These are phyloP conservation scores for Zaprionus camerounensis DNA, from an alignment of 1,140 invertebrate species.

Conservation along the genomic window DNA sequence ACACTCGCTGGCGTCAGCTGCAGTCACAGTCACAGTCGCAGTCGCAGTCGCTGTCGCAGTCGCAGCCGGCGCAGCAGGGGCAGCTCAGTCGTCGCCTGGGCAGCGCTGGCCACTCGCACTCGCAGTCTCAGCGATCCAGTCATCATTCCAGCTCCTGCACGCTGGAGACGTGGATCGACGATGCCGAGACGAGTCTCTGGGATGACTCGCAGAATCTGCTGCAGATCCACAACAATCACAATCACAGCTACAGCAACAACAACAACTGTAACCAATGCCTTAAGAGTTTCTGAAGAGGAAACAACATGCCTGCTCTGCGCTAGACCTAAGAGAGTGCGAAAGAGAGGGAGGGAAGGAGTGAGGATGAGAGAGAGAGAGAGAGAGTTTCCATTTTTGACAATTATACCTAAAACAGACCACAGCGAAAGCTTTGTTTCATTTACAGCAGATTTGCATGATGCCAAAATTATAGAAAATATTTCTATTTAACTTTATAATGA, in stretches of 20 bases:
- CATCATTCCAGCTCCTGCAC: conserved; percentile 81
- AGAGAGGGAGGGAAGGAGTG: neutral
- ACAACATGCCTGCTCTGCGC: neutral
- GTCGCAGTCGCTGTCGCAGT: conserved; percentile 23
- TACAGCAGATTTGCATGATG: neutral
- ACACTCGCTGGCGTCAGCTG: conserved; percentile 51
- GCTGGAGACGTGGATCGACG: conserved; percentile 82
- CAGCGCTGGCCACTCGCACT: conserved; percentile 40
- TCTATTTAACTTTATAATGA: neutral
- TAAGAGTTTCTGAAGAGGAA: conserved; percentile 62
- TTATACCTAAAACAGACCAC: neutral
- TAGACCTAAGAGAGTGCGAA: neutral
- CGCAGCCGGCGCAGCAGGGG: conserved; percentile 15
- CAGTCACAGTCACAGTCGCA: conserved; percentile 15
- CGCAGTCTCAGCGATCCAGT: conserved; percentile 67
- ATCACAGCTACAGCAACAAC: conserved; percentile 14
- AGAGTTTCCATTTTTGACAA: conserved; percentile 25
- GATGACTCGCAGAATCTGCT: conserved; percentile 57
- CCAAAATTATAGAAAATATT: neutral
- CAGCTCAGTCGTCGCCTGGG: conserved; percentile 15
- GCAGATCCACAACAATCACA: conserved; percentile 13
- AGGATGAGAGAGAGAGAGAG: neutral
- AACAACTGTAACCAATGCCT: conserved; percentile 68
- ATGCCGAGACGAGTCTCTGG: conserved; percentile 53
- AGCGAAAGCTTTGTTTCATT: conserved; percentile 7